A percentile compares a stretch with the other conserved stretches of the same genome.
phyloP scores from a whole-genome alignment of 2,113 vertebrate genomes.

The Mustelus asterias region DNA sequence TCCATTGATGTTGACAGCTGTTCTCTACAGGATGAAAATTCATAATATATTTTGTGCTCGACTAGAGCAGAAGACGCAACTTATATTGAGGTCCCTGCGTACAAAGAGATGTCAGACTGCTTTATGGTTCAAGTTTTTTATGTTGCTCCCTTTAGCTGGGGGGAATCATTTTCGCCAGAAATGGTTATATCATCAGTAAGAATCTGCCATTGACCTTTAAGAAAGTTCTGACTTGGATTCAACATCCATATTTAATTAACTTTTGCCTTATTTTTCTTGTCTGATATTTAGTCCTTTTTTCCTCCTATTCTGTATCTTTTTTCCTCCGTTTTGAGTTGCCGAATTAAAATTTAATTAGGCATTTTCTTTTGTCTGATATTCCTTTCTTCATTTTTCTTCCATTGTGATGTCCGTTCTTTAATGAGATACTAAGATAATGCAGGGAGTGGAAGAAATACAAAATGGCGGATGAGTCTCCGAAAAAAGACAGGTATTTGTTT shows the following conservation, averaged over 20 bases:
- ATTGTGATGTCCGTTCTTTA: background rate
- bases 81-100: background rate
- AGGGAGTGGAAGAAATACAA: background rate
- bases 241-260: background rate
- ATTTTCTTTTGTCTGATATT: background rate
- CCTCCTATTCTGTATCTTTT: background rate
- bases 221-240: background rate
- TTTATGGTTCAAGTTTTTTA: background rate
- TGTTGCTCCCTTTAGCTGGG: background rate
- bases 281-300: background rate
- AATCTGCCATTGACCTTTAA: background rate
- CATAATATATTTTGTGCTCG: background rate
- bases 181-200: background rate
- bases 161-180: background rate
- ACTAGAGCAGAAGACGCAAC: background rate
- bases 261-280: background rate
- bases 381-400: background rate
- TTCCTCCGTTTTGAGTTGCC: background rate
- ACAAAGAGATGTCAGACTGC: background rate
- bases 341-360: background rate
- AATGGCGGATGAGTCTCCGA: background rate
- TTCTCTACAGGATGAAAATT: background rate
- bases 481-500: background rate
- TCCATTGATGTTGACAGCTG: background rate
- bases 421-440: background rate